Base-by-base conservation (phyloP, 2,113 vertebrate genomes). In the Phalacrocorax pelagicus region DNA sequence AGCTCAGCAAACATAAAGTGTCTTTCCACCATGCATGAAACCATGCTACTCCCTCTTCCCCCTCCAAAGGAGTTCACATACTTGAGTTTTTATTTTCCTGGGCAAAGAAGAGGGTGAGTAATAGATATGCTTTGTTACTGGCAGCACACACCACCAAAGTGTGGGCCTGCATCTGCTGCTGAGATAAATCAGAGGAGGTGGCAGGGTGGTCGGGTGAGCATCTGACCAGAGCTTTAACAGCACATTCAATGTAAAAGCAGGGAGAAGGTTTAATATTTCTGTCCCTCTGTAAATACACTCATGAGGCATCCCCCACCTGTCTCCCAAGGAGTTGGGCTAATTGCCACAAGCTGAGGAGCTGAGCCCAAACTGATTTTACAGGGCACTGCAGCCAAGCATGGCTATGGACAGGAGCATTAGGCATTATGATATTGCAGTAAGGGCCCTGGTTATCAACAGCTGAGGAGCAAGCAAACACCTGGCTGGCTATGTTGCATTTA, bases 151-250 rank as follows among this genome's bases (percentile, higher is more conserved):
- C 72, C 40, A 58, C 26, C 4, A 1, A 81, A 75, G 46, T 49
- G 77, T 66, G 40, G 66, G 49, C 51, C 80, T 62, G 66, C 78
- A 87, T 91, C 84, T 95, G 86, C 91, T 91, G 54, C 70, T 75
- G 78, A 94, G 89, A 95, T 80, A 97, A 91, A 96, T 92, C 91
- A 96, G 71, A 92, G 40, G 57, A 87, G 57, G 38, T 73, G 67
- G 49, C 89, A 80, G 89, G 8, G 51, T 90, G 78, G 67, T 92
- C 1, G 0, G 49, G 42, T 4, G 16, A 94, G 40, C 81, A 72
- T 77, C 73, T 80, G 78, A 94, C 58, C 54, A 71, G 46, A 79
- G 74, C 36, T 91, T 89, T 92, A 91, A 84, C 40, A 83, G 57
- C 29, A 13, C 20, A 75, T 94, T 95, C 92, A 87, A 97, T 92